Evolutionary conservation across 2,888 invertebrate species (phyloP), one percentile per base, ranked within the genome.

Genomic region (Polia nebulosa): DNA sequence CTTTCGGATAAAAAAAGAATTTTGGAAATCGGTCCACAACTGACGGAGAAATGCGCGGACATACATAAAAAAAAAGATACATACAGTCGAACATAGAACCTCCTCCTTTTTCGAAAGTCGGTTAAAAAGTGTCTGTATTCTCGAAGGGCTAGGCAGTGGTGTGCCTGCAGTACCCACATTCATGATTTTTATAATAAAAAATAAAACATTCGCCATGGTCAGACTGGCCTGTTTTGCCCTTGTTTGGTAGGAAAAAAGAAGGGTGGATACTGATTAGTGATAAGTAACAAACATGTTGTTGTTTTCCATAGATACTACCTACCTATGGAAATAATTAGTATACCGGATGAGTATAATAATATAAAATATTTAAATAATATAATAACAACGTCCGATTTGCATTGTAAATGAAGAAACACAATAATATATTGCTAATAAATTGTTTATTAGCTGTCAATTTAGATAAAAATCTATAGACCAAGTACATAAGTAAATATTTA

Each of bases 321-420:
- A n/a, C n/a, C n/a, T n/a, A n/a, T n/a, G n/a, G n/a, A n/a, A n/a
- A n/a, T n/a, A n/a, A 15, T 41, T 25, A 36, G 1, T 49, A 53
- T 72, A 41, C 61, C 72, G 45, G 51, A 73, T 29, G 52, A 69
- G 34, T 34, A 20, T 17, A 32, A 49, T 36, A 27, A 73, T 51
- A 27, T 47, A 52, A 20, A 53, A 76, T 55, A 75, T 76, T 74
- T 57, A 36, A 76, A 61, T 79, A 74, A 39, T 53, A 61, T 60
- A 66, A 75, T 57, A 76, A 79, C 75, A 76, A 57, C 29, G 13
- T 29, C 9, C 13, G n/a, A 76, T 76, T 57, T 66, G 68, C 45
- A 75, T 52, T 76, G 75, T 57, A 41, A 76, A 79, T 74, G 44
- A 49, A 45, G 27, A 36, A 61, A 66, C 53, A 45, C 41, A 44